Base-by-base conservation (phyloP, 2,113 vertebrate genomes). In the Eclectus roratus region DNA sequence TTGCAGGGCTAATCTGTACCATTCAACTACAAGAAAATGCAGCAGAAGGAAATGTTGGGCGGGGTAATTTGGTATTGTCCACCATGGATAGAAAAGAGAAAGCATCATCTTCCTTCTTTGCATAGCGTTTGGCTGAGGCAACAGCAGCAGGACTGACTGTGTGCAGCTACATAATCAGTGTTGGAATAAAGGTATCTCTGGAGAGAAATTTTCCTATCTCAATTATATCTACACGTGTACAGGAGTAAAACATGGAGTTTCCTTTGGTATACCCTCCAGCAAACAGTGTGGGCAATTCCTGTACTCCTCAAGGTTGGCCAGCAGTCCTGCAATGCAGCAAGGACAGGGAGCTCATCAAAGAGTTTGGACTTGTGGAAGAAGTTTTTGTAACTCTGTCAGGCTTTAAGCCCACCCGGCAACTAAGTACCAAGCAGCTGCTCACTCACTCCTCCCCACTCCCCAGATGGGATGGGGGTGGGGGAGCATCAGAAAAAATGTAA, bases 291-390 rank as follows among this genome's bases (percentile, higher is more conserved):
- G 44, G 47, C 35, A 71, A 29, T 29, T 90, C 35, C 43, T 55
- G 43, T 2, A 2, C 33, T 76, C 39, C 58, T 52, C 0, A 0
- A 56, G 18, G 13, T 3, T 60, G n/a, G n/a, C 49, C 27, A 68
- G 29, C 56, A 28, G 25, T 43, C n/a, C 65, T 74, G 43, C 33
- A n/a, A 14, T 8, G 15, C 43, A 47, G 60, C n/a, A 73, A 66
- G 49, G 35, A 72, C 18, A 16, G 25, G 21, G 47, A 88, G n/a
- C 28, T 72, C 64, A 61, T 65, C 65, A 39, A 35, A 37, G 13
- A 18, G 19, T 35, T 20, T 15, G 66, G 44, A 33, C 6, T 73
- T 56, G 12, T n/a, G 41, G n/a, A 37, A 77, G 29, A 83, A 13
- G 19, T 44, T 88, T 93, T 85, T 35, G n/a, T 55, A 23, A 27